Conservation (phyloP, 2,888 invertebrate genomes). For the Rhamphomyia laevipes region DNA sequence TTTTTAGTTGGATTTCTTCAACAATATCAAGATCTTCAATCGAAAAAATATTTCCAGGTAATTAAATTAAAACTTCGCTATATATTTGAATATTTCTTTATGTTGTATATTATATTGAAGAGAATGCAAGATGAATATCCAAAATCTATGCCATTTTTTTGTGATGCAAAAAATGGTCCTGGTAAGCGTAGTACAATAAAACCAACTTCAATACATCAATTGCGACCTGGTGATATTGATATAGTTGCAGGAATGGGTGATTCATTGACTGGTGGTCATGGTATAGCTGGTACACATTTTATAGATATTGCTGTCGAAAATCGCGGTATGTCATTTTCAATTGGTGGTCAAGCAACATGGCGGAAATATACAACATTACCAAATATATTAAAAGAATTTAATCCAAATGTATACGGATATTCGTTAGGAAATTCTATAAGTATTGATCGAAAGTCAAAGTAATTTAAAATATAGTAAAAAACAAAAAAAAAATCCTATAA, state of each 20-base stretch:
- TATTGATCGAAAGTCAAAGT: conserved; percentile 15
- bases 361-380: conserved; percentile 42
- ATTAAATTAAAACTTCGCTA: too few species aligned
- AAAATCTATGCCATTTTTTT: conserved; percentile 19
- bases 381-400: conserved; percentile 50
- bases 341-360: conserved; percentile 43
- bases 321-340: conserved; percentile 40
- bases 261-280: conserved; percentile 47
- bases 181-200: conserved; percentile 30
- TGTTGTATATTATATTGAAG: too few species aligned
- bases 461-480: not conserved
- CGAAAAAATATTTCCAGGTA: too few species aligned
- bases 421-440: conserved; percentile 21
- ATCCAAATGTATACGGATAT: conserved; percentile 49
- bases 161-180: conserved; percentile 30
- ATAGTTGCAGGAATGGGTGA: conserved; percentile 49
- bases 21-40: too few species aligned
- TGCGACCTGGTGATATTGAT: conserved; percentile 51
- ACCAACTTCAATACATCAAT: conserved; percentile 44
- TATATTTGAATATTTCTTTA: too few species aligned
- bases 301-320: conserved; percentile 37
- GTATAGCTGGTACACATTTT: conserved; percentile 25
- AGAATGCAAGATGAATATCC: too few species aligned
- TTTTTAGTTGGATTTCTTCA: too few species aligned
- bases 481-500: too few species aligned